Evolutionary conservation across 2,113 vertebrate genomes (phyloP).

Genomic region (Campylorhamphus procurvoides): DNA sequence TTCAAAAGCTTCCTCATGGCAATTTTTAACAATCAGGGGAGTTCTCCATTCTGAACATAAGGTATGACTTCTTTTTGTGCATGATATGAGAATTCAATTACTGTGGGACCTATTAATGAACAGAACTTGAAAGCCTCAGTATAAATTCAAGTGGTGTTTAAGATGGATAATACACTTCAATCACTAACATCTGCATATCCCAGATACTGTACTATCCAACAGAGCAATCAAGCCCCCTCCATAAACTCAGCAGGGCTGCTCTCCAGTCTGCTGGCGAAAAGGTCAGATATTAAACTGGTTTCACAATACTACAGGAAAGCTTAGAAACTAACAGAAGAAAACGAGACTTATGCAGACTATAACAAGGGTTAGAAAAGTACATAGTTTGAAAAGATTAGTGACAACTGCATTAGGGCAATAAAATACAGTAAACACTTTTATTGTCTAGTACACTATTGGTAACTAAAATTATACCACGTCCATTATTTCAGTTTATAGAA

Average conservation of each 20-base stretch:
- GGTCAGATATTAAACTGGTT: constrained; percentile 33
- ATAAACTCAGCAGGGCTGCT: not conserved
- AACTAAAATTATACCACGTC: not conserved
- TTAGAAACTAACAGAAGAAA: not conserved
- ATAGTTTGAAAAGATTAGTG: not conserved
- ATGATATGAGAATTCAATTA: constrained; percentile 37
- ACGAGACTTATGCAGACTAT: not conserved
- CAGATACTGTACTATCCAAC: constrained; percentile 4
- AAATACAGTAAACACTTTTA: not conserved
- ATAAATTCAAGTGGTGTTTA: constrained; percentile 35
- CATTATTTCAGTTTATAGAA: not conserved
- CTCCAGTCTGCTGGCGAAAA: constrained; percentile 25
- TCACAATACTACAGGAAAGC: not conserved
- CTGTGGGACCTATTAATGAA: constrained; percentile 18
- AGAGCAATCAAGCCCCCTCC: constrained; percentile 6
- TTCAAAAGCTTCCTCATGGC: not conserved
- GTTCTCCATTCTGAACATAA: constrained; percentile 4
- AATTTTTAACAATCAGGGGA: not conserved
- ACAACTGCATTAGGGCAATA: not conserved
- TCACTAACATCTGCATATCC: constrained; percentile 29
- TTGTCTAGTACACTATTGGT: not conserved
- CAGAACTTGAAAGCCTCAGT: not conserved
- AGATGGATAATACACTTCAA: constrained; percentile 18
- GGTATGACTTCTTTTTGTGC: not conserved
- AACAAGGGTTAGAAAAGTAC: not conserved